A percentile compares a stretch with the other conserved stretches of the same genome.
These are phyloP conservation scores for Potamilus streckersoni DNA, from an alignment of 1,140 invertebrate species.

Conservation along the genomic window DNA sequence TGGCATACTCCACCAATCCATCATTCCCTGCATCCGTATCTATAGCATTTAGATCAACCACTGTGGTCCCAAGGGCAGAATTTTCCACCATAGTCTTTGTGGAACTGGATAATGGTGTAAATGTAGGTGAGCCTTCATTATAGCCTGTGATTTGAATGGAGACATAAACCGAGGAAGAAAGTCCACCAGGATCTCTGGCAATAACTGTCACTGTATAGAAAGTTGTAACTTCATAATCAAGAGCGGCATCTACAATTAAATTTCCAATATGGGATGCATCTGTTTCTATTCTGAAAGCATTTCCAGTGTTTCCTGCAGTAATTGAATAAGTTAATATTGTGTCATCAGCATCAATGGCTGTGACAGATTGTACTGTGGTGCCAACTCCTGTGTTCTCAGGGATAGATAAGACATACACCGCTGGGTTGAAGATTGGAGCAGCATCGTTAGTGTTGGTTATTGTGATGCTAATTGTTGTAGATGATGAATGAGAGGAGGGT, in stretches of 20 bases:
- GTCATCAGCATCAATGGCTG: slow-evolving; percentile 18
- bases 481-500: slow-evolving; percentile 8
- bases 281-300: slow-evolving; percentile 19
- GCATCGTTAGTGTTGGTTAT: slow-evolving; percentile 49
- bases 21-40: slow-evolving; percentile 44
- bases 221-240: slow-evolving; percentile 82
- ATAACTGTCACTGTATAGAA: too few species aligned
- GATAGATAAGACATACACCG: slow-evolving; percentile 15
- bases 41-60: slow-evolving; percentile 33
- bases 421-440: slow-evolving; percentile 40
- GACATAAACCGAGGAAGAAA: slow-evolving; percentile 18
- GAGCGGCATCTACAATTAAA: slow-evolving; percentile 70
- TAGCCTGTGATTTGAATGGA: slow-evolving; percentile 74
- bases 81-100: slow-evolving; percentile 28
- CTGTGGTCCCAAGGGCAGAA: slow-evolving; percentile 11
- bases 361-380: slow-evolving; percentile 19
- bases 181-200: too few species aligned
- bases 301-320: slow-evolving; percentile 12
- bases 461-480: slow-evolving; percentile 34
- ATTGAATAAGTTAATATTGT: slow-evolving; percentile 12
- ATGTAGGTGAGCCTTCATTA: slow-evolving; percentile 92
- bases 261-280: slow-evolving; percentile 9
- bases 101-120: slow-evolving; percentile 61
- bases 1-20: slow-evolving; percentile 39
- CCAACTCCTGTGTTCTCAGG: slow-evolving; percentile 28